Percentiles rank a stretch among this genome's conserved stretches.
These are phyloP conservation scores for Suricata suricatta DNA, from an alignment of 2,113 vertebrate genomes.

Conservation along the genomic window DNA sequence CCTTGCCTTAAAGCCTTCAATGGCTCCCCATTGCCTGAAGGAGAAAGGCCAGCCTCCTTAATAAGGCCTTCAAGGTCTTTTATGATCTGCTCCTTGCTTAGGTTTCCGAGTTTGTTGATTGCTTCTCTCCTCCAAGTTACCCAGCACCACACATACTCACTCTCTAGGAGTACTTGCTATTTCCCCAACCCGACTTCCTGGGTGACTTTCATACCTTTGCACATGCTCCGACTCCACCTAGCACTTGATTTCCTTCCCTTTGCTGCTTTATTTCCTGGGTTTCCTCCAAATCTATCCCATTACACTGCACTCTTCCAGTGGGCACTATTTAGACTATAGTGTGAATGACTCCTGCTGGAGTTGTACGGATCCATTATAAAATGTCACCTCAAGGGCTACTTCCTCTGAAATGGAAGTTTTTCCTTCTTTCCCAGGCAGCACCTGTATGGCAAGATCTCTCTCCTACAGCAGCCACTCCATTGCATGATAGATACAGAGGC, in stretches of 20 bases:
- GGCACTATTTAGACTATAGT: too few relatives aligned
- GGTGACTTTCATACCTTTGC: too few relatives aligned
- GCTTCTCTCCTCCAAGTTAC: background rate
- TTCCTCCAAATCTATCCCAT: background rate
- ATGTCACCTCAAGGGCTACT: background rate
- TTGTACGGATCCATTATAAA: background rate
- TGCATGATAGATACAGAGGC: background rate
- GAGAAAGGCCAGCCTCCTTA: background rate
- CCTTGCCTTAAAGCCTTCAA: background rate
- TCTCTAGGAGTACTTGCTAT: background rate
- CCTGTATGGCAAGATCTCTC: background rate
- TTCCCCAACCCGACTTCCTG: background rate
- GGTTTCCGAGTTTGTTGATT: background rate
- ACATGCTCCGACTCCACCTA: background rate
- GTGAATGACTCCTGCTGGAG: too few relatives aligned
- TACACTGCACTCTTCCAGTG: background rate
- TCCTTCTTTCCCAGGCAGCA: background rate
- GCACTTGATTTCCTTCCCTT: background rate
- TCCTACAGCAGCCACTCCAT: fast-evolving
- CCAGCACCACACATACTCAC: background rate
- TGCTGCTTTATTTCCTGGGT: background rate
- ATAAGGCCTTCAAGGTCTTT: background rate
- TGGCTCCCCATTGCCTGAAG: background rate
- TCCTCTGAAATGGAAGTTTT: background rate
- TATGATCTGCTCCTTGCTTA: background rate